A percentile compares a stretch with the other conserved stretches of the same genome.
phyloP scores from a whole-genome alignment of 2,113 vertebrate species.

The Solea senegalensis region DNA sequence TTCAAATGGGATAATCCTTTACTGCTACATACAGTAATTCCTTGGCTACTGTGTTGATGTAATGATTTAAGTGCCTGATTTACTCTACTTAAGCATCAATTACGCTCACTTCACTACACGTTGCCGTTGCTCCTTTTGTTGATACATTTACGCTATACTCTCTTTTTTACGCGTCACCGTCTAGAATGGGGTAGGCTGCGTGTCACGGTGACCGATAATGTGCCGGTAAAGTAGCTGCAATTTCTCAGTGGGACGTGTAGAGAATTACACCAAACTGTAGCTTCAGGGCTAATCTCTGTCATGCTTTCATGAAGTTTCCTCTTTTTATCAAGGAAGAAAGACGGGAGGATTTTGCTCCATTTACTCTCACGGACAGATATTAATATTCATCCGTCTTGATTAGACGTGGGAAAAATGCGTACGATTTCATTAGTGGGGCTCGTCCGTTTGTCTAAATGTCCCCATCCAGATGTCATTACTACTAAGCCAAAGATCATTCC shows the following conservation, averaged over 20 bases:
- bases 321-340: constrained; percentile 9
- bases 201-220: constrained; percentile 2
- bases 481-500: constrained; percentile 7
- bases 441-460: constrained; percentile 13
- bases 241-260: neutral
- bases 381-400: constrained; percentile 9
- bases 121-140: constrained; percentile 3
- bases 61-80: constrained; percentile 40
- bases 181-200: neutral
- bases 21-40: constrained; percentile 14
- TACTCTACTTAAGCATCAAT: constrained; percentile 36
- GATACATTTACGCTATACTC: neutral
- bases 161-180: constrained; percentile 23
- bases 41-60: constrained; percentile 1
- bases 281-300: constrained; percentile 31
- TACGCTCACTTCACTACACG: constrained; percentile 22
- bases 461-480: constrained; percentile 28
- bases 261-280: constrained; percentile 11
- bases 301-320: constrained; percentile 29
- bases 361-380: constrained; percentile 14
- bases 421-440: constrained; percentile 1
- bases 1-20: constrained; percentile 44
- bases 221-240: constrained; percentile 16
- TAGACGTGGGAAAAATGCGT: constrained; percentile 11
- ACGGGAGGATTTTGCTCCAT: constrained; percentile 4